Conservation (phyloP, 2,797 vertebrate species). For the Channallabes apus region DNA sequence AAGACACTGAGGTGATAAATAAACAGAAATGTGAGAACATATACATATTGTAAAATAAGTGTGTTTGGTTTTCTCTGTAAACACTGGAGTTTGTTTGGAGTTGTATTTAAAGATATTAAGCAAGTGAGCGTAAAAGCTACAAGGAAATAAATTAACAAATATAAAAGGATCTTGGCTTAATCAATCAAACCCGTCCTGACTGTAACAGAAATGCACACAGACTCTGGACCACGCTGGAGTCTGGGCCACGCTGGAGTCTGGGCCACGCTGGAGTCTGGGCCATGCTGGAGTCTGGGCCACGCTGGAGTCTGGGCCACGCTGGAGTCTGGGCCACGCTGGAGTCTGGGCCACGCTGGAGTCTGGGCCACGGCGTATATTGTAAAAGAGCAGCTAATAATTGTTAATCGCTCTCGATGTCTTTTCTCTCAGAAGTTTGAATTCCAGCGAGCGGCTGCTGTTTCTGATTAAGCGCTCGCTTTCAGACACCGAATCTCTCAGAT, state of each 20-base stretch:
- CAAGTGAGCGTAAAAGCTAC: not conserved
- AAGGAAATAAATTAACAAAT: not conserved
- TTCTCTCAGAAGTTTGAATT: slow-evolving; percentile 36
- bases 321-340: too few relatives aligned
- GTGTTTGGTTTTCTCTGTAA: not conserved
- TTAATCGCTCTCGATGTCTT: too few relatives aligned
- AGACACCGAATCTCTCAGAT: slow-evolving; percentile 1
- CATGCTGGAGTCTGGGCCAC: too few relatives aligned
- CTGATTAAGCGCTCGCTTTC: slow-evolving; percentile 1
- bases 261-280: too few relatives aligned
- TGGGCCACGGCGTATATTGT: not conserved
- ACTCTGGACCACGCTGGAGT: not conserved
- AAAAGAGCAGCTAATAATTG: not conserved
- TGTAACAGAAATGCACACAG: too few relatives aligned
- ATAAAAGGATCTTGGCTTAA: not conserved
- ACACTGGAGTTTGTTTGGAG: not conserved
- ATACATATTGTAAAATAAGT: not conserved
- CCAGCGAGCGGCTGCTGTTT: not conserved
- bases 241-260: too few relatives aligned
- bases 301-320: too few relatives aligned
- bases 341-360: too few relatives aligned
- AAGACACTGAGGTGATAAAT: too few relatives aligned
- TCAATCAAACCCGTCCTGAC: not conserved
- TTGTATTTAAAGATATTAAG: not conserved
- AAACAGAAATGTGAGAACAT: not conserved